Evolutionary conservation across 2,888 invertebrate genomes (phyloP).

Genomic region (Lasioglossum morio): DNA sequence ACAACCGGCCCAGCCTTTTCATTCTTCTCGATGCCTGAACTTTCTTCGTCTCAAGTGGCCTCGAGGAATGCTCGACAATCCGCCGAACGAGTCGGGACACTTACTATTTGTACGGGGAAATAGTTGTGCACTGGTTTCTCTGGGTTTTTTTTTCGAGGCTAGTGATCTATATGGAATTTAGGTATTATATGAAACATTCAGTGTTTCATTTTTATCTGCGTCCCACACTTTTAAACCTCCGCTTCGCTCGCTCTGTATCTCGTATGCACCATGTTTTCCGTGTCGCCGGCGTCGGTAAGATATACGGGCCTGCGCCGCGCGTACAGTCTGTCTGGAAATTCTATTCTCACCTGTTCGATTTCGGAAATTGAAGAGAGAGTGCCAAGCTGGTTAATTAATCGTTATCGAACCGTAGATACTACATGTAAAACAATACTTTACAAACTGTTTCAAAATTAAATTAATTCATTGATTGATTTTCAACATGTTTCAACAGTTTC

Average conservation of each 20-base stretch:
- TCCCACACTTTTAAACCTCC: background rate
- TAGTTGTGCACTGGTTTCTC: background rate
- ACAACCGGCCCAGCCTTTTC: background rate
- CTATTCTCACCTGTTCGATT: background rate
- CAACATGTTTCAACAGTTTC: too few relatives aligned
- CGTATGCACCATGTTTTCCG: slow-evolving; percentile 9
- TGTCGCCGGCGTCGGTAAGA: slow-evolving; percentile 6
- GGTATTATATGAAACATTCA: slow-evolving; percentile 1
- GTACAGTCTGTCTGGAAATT: background rate
- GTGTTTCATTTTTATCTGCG: background rate
- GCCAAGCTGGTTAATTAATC: background rate
- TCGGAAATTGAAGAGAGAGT: background rate
- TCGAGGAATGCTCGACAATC: background rate
- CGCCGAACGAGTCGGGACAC: background rate
- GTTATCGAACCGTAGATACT: background rate
- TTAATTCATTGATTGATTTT: too few relatives aligned
- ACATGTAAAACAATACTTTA: too few relatives aligned
- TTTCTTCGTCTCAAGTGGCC: background rate
- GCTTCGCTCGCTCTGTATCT: background rate
- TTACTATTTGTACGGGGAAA: background rate
- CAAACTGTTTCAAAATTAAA: too few relatives aligned
- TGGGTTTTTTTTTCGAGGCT: background rate
- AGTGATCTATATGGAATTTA: background rate
- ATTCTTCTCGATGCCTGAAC: background rate
- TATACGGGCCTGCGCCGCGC: background rate